phyloP scores from a whole-genome alignment of 2,797 vertebrate species.

The Microtus californicus region DNA sequence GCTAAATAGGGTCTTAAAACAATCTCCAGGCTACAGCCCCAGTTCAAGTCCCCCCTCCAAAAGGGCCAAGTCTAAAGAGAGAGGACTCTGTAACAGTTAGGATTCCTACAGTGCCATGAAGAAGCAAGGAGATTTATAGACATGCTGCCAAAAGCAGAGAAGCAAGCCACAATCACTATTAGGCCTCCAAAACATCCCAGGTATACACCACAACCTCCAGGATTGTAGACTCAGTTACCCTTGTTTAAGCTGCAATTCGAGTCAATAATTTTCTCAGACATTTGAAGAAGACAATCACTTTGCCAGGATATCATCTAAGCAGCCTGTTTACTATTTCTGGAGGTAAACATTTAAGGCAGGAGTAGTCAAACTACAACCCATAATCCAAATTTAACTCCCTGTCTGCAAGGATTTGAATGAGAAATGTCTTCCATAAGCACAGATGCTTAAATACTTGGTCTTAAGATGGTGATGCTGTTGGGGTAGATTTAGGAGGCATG shows the following conservation, averaged over 20 bases:
- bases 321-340: background rate
- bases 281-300: background rate
- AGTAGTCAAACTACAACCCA: background rate
- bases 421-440: background rate
- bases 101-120: background rate
- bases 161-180: background rate
- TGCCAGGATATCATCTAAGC: background rate
- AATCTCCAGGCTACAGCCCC: background rate
- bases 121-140: background rate
- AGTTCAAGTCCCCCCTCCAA: background rate
- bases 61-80: background rate
- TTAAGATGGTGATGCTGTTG: background rate
- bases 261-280: background rate
- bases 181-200: background rate
- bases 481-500: background rate
- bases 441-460: background rate
- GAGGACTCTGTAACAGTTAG: background rate
- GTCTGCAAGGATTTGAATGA: background rate
- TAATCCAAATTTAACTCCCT: background rate
- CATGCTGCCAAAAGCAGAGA: accelerated
- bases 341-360: background rate
- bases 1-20: background rate
- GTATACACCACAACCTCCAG: background rate
- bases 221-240: no score
- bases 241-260: background rate